phyloP scores from a whole-genome alignment of 2,113 vertebrate species.

The Tetraodon nigroviridis region DNA sequence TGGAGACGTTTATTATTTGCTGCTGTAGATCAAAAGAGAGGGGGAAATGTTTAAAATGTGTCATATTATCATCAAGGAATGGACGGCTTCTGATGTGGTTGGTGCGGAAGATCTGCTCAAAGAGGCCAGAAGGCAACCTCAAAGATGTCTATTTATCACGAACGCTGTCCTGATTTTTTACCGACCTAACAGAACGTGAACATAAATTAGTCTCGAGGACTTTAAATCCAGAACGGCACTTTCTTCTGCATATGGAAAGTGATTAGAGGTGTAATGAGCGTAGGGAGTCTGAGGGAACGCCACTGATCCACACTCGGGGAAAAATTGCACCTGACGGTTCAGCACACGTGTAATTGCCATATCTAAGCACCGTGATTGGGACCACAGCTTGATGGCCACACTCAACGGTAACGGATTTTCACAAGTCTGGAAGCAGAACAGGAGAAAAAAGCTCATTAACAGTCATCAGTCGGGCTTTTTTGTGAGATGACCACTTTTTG shows the following conservation, averaged over 20 bases:
- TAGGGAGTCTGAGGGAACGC: not conserved
- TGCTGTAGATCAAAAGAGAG: slow-evolving; percentile 38
- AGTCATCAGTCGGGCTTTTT: too few relatives aligned
- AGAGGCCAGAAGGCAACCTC: slow-evolving; percentile 4
- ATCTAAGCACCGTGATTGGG: not conserved
- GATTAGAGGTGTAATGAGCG: not conserved
- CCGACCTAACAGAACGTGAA: not conserved
- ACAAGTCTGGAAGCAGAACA: too few relatives aligned
- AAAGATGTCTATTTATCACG: slow-evolving; percentile 21
- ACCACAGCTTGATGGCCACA: too few relatives aligned
- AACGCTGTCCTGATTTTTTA: slow-evolving; percentile 5
- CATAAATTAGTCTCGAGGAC: not conserved
- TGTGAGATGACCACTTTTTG: too few relatives aligned
- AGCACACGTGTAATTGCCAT: not conserved
- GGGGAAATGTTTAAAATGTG: not conserved
- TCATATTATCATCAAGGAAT: too few relatives aligned
- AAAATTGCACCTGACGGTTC: not conserved
- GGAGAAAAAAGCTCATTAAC: too few relatives aligned
- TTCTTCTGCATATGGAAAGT: not conserved
- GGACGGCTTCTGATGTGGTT: slow-evolving; percentile 34
- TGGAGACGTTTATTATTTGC: slow-evolving; percentile 52
- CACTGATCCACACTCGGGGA: not conserved
- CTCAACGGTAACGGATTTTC: too few relatives aligned
- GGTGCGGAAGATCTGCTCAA: slow-evolving; percentile 15
- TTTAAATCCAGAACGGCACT: not conserved